Conservation (phyloP, 2,888 invertebrate species). For the Andrena haemorrhoa region DNA sequence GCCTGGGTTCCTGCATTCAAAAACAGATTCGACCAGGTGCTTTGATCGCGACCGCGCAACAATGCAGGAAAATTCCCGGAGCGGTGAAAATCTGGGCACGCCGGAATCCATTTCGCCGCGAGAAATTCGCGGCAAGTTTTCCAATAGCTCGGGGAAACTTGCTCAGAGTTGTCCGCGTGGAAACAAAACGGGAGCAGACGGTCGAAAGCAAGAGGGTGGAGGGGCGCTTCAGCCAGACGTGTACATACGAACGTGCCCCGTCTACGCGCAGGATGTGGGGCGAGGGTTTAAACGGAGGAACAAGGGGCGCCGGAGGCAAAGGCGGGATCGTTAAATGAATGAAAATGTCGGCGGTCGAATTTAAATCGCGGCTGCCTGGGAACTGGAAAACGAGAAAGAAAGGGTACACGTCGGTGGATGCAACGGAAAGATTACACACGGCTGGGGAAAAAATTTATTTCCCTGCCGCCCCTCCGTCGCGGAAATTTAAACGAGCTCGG, state of each 20-base stretch:
- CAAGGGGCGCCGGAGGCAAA: neutral
- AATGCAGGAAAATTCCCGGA: constrained; percentile 2
- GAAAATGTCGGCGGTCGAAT: constrained; percentile 47
- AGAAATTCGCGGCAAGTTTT: constrained; percentile 48
- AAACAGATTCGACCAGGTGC: neutral
- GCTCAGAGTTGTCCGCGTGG: constrained; percentile 5
- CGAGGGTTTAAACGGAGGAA: constrained; percentile 13
- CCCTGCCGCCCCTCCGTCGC: neutral
- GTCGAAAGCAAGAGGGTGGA: neutral
- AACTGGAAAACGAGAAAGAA: neutral
- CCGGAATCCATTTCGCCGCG: constrained; percentile 38
- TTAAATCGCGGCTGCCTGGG: constrained; percentile 37
- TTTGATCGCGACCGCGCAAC: constrained; percentile 19
- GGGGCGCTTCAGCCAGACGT: constrained; percentile 30
- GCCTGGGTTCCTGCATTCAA: neutral
- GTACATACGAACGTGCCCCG: constrained; percentile 2
- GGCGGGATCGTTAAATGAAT: constrained; percentile 13
- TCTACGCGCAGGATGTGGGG: neutral
- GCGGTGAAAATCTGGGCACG: constrained; percentile 29
- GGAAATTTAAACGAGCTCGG: constrained; percentile 18
- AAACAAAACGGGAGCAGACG: constrained; percentile 46
- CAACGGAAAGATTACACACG: constrained; percentile 9
- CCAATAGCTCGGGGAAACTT: constrained; percentile 47
- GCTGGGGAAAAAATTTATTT: constrained; percentile 1
- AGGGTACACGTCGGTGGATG: neutral